Base-by-base conservation (phyloP, 2,888 invertebrate genomes). In the Punctoribates punctum region DNA sequence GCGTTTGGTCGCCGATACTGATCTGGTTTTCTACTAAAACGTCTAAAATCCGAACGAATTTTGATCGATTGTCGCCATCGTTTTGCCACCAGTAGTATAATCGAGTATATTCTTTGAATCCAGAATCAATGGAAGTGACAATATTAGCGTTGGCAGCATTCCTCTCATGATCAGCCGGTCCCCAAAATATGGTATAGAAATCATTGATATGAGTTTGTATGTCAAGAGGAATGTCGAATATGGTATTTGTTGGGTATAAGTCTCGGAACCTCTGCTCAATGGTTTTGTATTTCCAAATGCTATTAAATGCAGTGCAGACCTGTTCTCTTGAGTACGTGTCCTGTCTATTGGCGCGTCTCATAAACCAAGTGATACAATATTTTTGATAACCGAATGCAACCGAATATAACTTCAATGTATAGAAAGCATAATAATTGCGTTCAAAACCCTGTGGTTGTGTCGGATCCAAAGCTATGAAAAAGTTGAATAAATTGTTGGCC, bases 11-110 rank as follows among this genome's bases (percentile, higher is more conserved):
- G 13, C 23, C 27, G 9, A 60, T 4, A 8, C 1, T 9, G 1
- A 2, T 27, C 1, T 27, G 13, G 3, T 23, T 13, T 6, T 27
- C 20, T 9, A 11, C 25, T 1, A 60, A 27, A 6, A 8, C 11
- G 9, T 9, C 9, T 13, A 60, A 60, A 60, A 60, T 60, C 9
- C 5, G 2, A 6, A 1, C 1, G 9, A 62, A 62, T 34, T 34
- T 62, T 15, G 6, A 4, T 27, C 29, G 6, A 15, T 34, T 15
- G 62, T 62, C 23, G 8, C 62, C 62, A 17, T n/a, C 5, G n/a
- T 62, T 29, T 3, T n/a, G 2, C 62, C 62, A 62, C 62, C 62
- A 62, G n/a, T 17, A 62, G 34, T 62, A 62, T 17, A 62, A 34
- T 62, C 34, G 6, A 0, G 5, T 34, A 11, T 62, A 62, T n/a